These are phyloP conservation scores for Tachyglossus aculeatus DNA, from an alignment of 2,797 vertebrate species.

Conservation along the genomic window DNA sequence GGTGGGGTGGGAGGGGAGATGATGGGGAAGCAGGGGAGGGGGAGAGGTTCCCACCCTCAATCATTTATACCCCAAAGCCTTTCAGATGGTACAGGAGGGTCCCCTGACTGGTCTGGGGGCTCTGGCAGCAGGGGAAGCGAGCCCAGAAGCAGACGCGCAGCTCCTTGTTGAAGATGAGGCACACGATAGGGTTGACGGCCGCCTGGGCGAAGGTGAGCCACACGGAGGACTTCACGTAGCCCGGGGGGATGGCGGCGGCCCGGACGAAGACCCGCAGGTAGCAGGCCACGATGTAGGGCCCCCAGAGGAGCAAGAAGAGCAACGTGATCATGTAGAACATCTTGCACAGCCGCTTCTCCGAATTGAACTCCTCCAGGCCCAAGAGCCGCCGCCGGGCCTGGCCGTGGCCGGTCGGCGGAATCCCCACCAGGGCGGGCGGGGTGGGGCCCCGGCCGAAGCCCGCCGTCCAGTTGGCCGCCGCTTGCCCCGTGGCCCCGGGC, in stretches of 20 bases:
- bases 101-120: slow-evolving; percentile 87
- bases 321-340: slow-evolving; percentile 97
- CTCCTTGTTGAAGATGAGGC: slow-evolving; percentile 95
- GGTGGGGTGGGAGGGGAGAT: not conserved
- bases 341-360: slow-evolving; percentile 93
- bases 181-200: slow-evolving; percentile 92
- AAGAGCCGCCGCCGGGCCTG: slow-evolving; percentile 86
- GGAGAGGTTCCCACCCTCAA: no score
- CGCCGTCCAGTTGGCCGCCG: slow-evolving; percentile 96
- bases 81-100: slow-evolving; percentile 85
- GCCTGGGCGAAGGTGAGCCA: slow-evolving; percentile 97
- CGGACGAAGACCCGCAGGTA: slow-evolving; percentile 90
- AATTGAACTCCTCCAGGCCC: slow-evolving; percentile 95
- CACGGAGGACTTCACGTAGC: slow-evolving; percentile 89
- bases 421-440: slow-evolving; percentile 93
- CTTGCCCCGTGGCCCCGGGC: slow-evolving; percentile 93
- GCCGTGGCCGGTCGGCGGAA: slow-evolving; percentile 84
- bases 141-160: slow-evolving; percentile 88
- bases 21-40: not conserved
- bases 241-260: slow-evolving; percentile 84
- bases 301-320: slow-evolving; percentile 91
- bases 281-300: slow-evolving; percentile 91
- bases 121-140: slow-evolving; percentile 87
- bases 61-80: slow-evolving; percentile 72
- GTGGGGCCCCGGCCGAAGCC: slow-evolving; percentile 95